phyloP scores from a whole-genome alignment of 1,140 invertebrate species.

The Cherax destructor region DNA sequence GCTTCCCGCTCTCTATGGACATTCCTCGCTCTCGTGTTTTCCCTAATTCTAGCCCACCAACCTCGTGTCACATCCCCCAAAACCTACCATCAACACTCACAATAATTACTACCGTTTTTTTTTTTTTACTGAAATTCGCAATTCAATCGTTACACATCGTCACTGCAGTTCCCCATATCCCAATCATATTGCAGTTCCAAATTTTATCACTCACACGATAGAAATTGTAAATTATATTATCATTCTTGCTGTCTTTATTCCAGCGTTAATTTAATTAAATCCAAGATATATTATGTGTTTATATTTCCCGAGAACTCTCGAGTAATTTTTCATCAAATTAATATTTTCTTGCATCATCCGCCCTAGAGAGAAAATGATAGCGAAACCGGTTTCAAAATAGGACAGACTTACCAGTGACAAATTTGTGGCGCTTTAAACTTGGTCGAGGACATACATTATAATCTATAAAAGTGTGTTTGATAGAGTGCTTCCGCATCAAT shows the following conservation, averaged over 20 bases:
- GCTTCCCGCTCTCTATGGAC: neutral
- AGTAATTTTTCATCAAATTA: neutral
- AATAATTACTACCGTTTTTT: no score
- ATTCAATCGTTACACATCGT: no score
- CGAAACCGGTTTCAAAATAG: slow-evolving; percentile 25
- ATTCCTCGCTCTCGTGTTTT: neutral
- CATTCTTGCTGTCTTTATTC: no score
- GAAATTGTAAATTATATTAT: no score
- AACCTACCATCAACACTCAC: no score
- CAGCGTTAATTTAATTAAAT: no score
- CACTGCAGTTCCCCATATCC: no score
- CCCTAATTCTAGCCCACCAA: neutral
- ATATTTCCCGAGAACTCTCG: neutral
- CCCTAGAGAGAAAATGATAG: neutral
- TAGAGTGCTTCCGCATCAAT: slow-evolving; percentile 57
- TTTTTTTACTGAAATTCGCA: no score
- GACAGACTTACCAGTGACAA: slow-evolving; percentile 26
- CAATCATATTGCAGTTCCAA: no score
- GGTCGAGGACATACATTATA: slow-evolving; percentile 41
- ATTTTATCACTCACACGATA: no score
- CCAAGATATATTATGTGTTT: no score
- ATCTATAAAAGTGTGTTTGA: slow-evolving; percentile 47
- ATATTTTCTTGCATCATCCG: neutral
- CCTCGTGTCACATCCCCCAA: neutral
- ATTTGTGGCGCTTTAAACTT: slow-evolving; percentile 46